phyloP scores from a whole-genome alignment of 2,888 invertebrate species.

The Campaea margaritaria region DNA sequence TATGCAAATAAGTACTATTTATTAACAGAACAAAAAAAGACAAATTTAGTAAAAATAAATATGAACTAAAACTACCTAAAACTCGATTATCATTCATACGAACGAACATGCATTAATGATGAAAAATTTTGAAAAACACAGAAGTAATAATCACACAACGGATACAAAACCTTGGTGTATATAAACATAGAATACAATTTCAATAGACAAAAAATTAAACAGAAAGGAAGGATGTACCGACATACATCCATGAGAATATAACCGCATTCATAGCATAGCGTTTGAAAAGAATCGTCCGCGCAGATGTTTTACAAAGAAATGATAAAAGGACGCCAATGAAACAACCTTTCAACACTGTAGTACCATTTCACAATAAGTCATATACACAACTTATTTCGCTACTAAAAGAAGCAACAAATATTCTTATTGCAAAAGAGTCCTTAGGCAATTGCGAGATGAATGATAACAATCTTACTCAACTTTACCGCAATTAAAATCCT shows the following conservation, averaged over 20 bases:
- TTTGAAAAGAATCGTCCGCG: conserved; percentile 11
- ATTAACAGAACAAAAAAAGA: no score
- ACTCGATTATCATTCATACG: no score
- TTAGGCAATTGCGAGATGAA: no score
- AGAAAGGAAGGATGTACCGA: conserved; percentile 10
- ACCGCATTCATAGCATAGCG: conserved; percentile 7
- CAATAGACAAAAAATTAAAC: not conserved
- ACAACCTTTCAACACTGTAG: not conserved
- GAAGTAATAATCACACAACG: not conserved
- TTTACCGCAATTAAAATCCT: conserved; percentile 8
- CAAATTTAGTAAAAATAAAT: no score
- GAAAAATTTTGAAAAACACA: no score
- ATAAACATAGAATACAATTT: not conserved
- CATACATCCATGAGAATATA: conserved; percentile 2
- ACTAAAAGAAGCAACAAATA: not conserved
- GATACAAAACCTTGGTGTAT: not conserved
- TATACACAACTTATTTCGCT: not conserved
- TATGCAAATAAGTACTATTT: no score
- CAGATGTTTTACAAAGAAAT: conserved; percentile 29
- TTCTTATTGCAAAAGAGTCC: no score
- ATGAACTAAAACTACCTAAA: no score
- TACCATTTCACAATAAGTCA: conserved; percentile 8
- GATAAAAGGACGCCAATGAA: conserved; percentile 27
- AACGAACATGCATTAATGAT: no score
- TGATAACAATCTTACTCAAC: not conserved